Conservation (phyloP, 2,113 vertebrate species). For the Plecturocebus donacophilus region DNA sequence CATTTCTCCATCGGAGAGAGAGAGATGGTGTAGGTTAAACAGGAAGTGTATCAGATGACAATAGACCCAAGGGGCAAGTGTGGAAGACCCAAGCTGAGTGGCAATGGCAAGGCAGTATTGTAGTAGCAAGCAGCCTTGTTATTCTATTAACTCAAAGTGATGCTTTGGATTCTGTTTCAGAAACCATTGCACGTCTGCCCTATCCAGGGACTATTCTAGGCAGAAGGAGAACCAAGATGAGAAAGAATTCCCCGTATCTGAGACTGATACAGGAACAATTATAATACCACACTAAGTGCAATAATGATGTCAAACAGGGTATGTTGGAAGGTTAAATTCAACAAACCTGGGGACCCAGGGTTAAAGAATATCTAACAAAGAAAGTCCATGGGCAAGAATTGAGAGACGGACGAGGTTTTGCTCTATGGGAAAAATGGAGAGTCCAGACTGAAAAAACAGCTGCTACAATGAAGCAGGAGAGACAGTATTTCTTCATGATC, state of each 20-base stretch:
- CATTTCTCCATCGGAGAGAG: not conserved
- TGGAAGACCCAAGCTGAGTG: not conserved
- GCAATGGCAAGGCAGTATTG: fast-evolving
- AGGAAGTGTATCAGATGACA: not conserved
- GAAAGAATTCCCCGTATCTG: not conserved
- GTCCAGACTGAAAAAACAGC: not conserved
- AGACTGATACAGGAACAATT: not conserved
- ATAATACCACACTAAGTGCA: fast-evolving
- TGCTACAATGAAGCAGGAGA: not conserved
- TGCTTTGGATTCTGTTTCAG: not conserved
- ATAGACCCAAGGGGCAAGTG: not conserved
- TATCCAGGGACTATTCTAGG: not conserved
- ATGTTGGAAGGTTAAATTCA: not conserved
- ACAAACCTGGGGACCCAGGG: not conserved
- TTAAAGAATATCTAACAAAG: not conserved
- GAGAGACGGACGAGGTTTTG: not conserved
- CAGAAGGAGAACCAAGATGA: not conserved
- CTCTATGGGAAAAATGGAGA: not conserved
- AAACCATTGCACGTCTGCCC: not conserved
- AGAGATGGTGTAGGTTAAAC: not conserved
- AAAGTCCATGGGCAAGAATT: not conserved
- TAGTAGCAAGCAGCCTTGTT: not conserved
- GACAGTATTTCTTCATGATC: not conserved
- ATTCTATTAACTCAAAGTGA: not conserved
- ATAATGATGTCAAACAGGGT: not conserved